phyloP scores from a whole-genome alignment of 1,140 invertebrate species.

The Bathynomus jamesi region DNA sequence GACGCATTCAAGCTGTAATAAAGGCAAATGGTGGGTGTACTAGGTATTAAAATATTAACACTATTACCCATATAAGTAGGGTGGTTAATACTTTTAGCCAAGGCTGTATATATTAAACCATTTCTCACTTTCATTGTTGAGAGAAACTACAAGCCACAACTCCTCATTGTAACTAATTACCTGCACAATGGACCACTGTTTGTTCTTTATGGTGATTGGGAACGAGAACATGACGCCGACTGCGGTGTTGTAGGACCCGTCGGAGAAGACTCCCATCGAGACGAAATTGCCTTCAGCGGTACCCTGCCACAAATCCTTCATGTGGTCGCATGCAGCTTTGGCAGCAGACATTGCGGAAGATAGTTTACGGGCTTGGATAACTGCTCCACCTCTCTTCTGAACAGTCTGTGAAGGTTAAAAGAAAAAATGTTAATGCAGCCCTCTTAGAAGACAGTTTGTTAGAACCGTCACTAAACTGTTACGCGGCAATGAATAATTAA shows the following conservation, averaged over 20 bases:
- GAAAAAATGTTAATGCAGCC: background rate
- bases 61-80: too few species aligned
- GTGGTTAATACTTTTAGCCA: too few species aligned
- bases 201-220: conserved; percentile 71
- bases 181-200: conserved; percentile 81
- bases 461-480: background rate
- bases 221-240: conserved; percentile 92
- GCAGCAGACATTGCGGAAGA: conserved; percentile 97
- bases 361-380: conserved; percentile 94
- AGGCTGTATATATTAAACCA: too few species aligned
- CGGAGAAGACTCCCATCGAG: conserved; percentile 98
- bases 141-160: too few species aligned
- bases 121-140: too few species aligned
- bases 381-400: conserved; percentile 93
- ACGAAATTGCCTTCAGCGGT: conserved; percentile 69
- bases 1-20: too few species aligned
- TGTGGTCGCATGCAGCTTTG: conserved; percentile 96
- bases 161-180: too few species aligned
- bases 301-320: conserved; percentile 90
- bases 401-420: conserved; percentile 57
- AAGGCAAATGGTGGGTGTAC: too few species aligned
- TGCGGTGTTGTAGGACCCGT: conserved; percentile 82
- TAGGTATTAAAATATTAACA: too few species aligned
- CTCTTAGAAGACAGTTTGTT: background rate
- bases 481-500: background rate